These are phyloP conservation scores for Leptodactylus fallax DNA, from an alignment of 2,797 vertebrate species.

Conservation along the genomic window DNA sequence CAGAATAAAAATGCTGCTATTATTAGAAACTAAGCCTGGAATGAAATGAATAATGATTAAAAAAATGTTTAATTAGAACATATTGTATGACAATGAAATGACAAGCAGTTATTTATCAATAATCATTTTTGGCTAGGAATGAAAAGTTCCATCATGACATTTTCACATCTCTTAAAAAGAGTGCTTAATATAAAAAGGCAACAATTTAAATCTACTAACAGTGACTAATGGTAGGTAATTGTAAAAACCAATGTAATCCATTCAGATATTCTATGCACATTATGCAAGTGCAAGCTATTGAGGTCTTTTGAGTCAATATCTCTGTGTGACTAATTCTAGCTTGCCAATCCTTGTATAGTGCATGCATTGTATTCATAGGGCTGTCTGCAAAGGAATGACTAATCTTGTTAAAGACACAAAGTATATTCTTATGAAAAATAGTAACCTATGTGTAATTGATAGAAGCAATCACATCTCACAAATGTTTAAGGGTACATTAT, in stretches of 20 bases:
- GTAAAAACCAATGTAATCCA: slow-evolving; percentile 45
- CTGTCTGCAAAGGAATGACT: slow-evolving; percentile 70
- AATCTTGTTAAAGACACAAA: slow-evolving; percentile 71
- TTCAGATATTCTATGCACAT: slow-evolving; percentile 46
- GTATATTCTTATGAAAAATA: slow-evolving; percentile 74
- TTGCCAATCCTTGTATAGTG: slow-evolving; percentile 45
- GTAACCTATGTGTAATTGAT: slow-evolving; percentile 77
- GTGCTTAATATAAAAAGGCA: slow-evolving; percentile 29
- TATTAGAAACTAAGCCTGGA: not conserved
- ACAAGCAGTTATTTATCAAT: slow-evolving; percentile 26
- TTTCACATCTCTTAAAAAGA: slow-evolving; percentile 32
- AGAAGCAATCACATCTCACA: slow-evolving; percentile 84
- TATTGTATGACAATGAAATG: slow-evolving; percentile 20
- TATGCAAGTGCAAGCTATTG: slow-evolving; percentile 49
- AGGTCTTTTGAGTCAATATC: slow-evolving; percentile 54
- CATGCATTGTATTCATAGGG: slow-evolving; percentile 49
- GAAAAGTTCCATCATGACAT: slow-evolving; percentile 31
- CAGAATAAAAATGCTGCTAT: not conserved
- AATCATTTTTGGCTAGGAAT: slow-evolving; percentile 15
- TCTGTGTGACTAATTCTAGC: slow-evolving; percentile 55
- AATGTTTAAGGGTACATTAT: slow-evolving; percentile 69
- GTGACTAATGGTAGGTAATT: slow-evolving; percentile 58
- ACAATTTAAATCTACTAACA: slow-evolving; percentile 42
- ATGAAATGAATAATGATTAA: slow-evolving; percentile 16
- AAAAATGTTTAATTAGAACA: slow-evolving; percentile 24